Evolutionary conservation across 2,113 vertebrate genomes (phyloP).

Genomic region (Dicerorhinus sumatrensis): DNA sequence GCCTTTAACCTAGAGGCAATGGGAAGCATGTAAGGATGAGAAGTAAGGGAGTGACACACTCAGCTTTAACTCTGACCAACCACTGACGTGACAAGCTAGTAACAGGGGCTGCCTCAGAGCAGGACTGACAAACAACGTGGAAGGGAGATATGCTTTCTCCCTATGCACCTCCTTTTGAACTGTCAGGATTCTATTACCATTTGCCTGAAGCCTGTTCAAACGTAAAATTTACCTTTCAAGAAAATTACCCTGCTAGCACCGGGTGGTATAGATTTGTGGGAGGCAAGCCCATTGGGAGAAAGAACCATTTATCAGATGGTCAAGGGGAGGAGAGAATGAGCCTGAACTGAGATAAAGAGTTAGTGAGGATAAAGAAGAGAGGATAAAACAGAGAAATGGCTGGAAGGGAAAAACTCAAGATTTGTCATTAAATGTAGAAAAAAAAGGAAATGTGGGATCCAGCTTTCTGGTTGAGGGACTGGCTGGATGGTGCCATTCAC

Average conservation of each 20-base stretch:
- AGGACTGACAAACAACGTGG: rapidly evolving
- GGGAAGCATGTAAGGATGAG: neutral
- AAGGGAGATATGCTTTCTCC: neutral
- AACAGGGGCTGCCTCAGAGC: neutral
- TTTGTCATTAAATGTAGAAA: neutral
- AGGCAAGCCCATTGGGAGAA: neutral
- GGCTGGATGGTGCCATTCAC: neutral
- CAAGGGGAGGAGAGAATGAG: neutral
- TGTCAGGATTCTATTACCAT: neutral
- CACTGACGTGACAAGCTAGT: neutral
- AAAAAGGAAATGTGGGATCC: neutral
- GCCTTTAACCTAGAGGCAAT: neutral
- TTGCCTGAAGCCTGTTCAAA: neutral
- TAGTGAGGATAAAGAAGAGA: neutral
- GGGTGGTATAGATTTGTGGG: neutral
- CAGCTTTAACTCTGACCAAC: neutral
- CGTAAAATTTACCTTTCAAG: neutral
- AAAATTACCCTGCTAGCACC: neutral
- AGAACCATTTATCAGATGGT: neutral
- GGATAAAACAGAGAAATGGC: neutral
- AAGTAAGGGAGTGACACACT: neutral
- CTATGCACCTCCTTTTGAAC: neutral
- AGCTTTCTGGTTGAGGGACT: neutral
- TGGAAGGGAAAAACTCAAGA: neutral
- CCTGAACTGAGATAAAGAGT: neutral